A percentile compares a stretch with the other conserved stretches of the same genome.
Conservation (phyloP, 2,797 vertebrate genomes). For the Manis pentadactyla region DNA sequence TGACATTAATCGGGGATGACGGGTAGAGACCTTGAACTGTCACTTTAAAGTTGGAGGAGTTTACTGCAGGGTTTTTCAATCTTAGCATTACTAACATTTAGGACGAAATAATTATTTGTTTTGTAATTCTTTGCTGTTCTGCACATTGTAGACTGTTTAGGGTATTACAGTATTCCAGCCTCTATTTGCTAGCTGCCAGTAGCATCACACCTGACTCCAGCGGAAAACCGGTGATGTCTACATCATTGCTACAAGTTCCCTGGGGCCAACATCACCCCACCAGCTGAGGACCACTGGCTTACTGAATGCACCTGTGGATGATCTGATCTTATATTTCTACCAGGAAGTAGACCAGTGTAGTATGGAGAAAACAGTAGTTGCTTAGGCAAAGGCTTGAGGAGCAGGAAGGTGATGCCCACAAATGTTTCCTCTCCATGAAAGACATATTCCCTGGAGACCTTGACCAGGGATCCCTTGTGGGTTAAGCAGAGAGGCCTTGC, state of each 20-base stretch:
- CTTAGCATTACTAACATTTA: not conserved
- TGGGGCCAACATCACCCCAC: not conserved
- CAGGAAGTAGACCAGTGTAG: not conserved
- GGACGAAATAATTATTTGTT: not conserved
- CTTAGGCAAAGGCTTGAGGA: not conserved
- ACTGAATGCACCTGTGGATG: not conserved
- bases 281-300: not conserved
- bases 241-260: not conserved
- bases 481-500: constrained; percentile 1
- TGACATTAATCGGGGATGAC: constrained; percentile 21
- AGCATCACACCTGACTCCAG: not conserved
- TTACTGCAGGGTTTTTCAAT: not conserved
- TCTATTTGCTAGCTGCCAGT: not conserved
- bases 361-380: not conserved
- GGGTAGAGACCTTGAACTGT: constrained; percentile 26
- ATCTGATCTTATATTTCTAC: constrained; percentile 12
- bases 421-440: not conserved
- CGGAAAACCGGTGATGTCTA: not conserved
- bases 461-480: not conserved
- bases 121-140: not conserved
- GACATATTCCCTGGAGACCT: not conserved
- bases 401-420: not conserved
- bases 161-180: not conserved
- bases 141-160: not conserved
- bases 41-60: constrained; percentile 19